These are phyloP conservation scores for Polyergus mexicanus DNA, from an alignment of 1,140 invertebrate genomes.

Conservation along the genomic window DNA sequence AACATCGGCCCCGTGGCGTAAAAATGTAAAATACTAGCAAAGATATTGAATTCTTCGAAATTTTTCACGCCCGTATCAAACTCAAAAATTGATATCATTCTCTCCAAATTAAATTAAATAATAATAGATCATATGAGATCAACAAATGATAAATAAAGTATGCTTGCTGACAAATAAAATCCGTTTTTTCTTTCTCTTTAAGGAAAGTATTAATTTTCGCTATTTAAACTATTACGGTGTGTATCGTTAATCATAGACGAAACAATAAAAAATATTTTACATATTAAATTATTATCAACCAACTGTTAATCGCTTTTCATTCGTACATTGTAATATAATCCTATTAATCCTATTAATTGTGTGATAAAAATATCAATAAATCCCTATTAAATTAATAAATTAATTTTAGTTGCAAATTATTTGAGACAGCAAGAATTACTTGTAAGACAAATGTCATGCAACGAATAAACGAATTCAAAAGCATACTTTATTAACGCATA, in stretches of 20 bases:
- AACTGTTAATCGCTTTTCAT: not conserved
- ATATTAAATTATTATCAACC: not conserved
- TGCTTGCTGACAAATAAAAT: not conserved
- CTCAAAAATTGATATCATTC: not conserved
- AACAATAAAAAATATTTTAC: not conserved
- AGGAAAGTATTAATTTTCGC: too few relatives aligned
- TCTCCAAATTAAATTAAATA: not conserved
- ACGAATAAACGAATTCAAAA: not conserved
- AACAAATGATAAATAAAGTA: too few relatives aligned
- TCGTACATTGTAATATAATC: not conserved
- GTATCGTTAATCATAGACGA: too few relatives aligned
- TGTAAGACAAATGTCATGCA: not conserved
- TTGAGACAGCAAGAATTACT: slow-evolving; percentile 11
- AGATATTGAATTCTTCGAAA: slow-evolving; percentile 8
- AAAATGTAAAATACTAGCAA: not conserved
- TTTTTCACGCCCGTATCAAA: not conserved
- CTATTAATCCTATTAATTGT: not conserved
- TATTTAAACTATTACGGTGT: too few relatives aligned
- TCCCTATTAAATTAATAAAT: slow-evolving; percentile 1
- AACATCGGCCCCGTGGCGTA: not conserved
- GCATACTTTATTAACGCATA: slow-evolving; percentile 13
- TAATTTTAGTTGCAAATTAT: not conserved
- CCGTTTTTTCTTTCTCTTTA: not conserved
- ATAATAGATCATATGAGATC: too few relatives aligned
- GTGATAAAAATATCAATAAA: not conserved